phyloP scores from a whole-genome alignment of 2,113 vertebrate genomes.

The Chelonoidis abingdonii region DNA sequence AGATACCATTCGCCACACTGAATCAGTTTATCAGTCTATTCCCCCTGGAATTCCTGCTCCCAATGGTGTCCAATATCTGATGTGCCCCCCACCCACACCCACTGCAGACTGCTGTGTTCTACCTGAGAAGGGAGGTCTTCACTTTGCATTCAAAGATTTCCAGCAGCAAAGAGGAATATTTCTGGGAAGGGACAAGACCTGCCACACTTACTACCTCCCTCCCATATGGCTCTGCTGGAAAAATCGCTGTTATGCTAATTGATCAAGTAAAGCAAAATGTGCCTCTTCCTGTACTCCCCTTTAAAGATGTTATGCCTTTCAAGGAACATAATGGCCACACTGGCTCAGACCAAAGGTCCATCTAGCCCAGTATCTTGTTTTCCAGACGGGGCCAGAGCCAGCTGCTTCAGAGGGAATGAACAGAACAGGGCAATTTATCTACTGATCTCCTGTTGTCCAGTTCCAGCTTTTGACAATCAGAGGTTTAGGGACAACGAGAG shows the following conservation, averaged over 20 bases:
- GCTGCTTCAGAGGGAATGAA: background rate
- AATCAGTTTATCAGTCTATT: accelerated
- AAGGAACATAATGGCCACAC: background rate
- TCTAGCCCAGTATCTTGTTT: background rate
- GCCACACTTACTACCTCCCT: background rate
- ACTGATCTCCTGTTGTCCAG: background rate
- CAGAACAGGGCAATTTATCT: background rate
- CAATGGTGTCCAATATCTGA: accelerated
- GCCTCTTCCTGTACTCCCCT: background rate
- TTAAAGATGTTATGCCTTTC: background rate
- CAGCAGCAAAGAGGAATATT: background rate
- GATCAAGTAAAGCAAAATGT: background rate
- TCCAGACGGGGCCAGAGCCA: background rate
- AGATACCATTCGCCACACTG: background rate
- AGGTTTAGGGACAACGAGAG: background rate
- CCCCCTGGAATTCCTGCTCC: accelerated
- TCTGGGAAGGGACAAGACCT: background rate
- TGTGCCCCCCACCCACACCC: background rate
- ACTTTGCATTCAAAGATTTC: background rate
- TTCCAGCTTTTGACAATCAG: background rate
- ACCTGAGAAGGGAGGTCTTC: background rate
- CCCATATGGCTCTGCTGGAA: background rate
- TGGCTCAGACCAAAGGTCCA: background rate
- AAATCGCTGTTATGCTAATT: background rate
- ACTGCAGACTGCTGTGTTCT: background rate